Conservation (phyloP, 2,797 vertebrate genomes). For the Phoxinus dragarum region DNA sequence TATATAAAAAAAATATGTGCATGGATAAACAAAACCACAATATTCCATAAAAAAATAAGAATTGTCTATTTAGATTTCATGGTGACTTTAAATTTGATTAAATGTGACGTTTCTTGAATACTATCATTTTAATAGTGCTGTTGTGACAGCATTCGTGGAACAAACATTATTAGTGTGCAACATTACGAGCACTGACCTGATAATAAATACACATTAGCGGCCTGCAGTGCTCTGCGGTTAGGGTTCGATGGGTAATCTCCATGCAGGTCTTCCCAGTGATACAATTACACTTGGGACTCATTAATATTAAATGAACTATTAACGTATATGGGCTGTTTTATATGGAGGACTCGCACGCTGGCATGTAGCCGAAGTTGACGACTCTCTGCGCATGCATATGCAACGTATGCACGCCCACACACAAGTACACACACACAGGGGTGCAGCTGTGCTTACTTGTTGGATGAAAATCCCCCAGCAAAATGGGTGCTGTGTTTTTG, state of each 20-base stretch:
- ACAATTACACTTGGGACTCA: conserved; percentile 25
- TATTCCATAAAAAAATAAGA: neutral
- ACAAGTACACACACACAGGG: conserved; percentile 31
- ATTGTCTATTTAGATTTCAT: neutral
- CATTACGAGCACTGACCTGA: conserved; percentile 21
- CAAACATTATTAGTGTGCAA: conserved; percentile 14
- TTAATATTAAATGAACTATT: conserved; percentile 42
- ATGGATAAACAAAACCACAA: neutral
- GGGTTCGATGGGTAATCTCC: conserved; percentile 42
- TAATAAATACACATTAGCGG: conserved; percentile 48
- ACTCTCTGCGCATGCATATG: conserved; percentile 22
- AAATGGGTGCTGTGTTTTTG: conserved; percentile 51
- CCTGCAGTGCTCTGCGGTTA: conserved; percentile 27
- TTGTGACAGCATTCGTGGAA: neutral
- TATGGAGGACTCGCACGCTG: neutral
- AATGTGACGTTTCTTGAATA: neutral
- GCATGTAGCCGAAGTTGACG: conserved; percentile 14
- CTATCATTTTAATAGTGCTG: neutral
- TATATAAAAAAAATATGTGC: neutral
- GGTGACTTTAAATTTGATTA: neutral
- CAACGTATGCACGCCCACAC: conserved; percentile 40
- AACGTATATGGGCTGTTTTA: conserved; percentile 19
- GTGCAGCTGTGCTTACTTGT: conserved; percentile 51
- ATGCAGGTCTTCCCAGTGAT: conserved; percentile 26
- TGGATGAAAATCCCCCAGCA: conserved; percentile 41